Evolutionary conservation across 92 coral and sea anemone genomes (phyloP), one percentile per base, ranked within the genome.

Genomic region (Scolanthus callimorphus): DNA sequence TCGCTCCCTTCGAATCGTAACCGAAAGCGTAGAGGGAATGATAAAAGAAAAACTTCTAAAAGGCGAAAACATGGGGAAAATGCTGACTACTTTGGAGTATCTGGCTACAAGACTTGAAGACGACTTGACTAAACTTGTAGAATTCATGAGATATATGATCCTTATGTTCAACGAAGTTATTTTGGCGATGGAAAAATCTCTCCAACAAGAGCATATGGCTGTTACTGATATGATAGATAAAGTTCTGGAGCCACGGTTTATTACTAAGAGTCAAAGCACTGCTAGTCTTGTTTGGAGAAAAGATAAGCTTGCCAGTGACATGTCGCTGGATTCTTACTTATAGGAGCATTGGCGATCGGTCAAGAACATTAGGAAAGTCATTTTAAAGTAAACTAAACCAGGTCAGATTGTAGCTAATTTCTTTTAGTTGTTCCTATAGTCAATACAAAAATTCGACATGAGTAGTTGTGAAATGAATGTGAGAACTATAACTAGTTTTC

Each of bases 101-200:
- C 70, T 86, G n/a, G 89, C 83, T 49, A 70, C 88, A 0, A 56
- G 98, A 70, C 73, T 89, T 0, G 85, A 84, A 31, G 83, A 84
- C 44, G 63, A 81, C 57, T 46, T 80, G 59, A 51, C 60, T 20
- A 88, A 84, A 65, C 79, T 92, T 10, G 83, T 85, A 17, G 65
- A 81, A 46, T 88, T 88, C 31, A 84, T 88, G 90, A 69, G 67
- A 26, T 94, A 92, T 60, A 71, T 88, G 67, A 78, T 88, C 56
- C 37, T 90, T 6, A 84, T 84, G 77, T 76, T 92, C 55, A 88
- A 92, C 51, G 73, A 74, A 38, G 98, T 92, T 23, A 92, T 89
- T 85, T 54, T 84, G 4, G 82, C 81, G 17, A 82, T 88, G 81
- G 97, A 92, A 57, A 76, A 73, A 25, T 81, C 77, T 30, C 39